A percentile compares a stretch with the other conserved stretches of the same genome.
Conservation (phyloP, 2,797 vertebrate genomes). For the Eospalax fontanierii region DNA sequence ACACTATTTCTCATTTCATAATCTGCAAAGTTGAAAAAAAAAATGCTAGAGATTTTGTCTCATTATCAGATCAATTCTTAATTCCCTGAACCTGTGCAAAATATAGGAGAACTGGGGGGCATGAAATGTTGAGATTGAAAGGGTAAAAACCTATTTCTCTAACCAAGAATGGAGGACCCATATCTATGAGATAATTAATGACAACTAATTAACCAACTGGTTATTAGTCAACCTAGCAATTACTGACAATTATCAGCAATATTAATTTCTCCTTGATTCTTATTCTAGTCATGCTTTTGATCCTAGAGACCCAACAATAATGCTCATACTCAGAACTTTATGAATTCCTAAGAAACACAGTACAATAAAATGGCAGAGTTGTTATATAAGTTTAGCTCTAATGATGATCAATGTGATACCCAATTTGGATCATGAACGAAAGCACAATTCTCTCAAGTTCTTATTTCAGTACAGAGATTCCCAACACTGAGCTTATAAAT, state of each 20-base stretch:
- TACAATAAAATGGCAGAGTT: background rate
- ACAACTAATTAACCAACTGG: background rate
- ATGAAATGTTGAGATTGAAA: background rate
- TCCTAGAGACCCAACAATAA: background rate
- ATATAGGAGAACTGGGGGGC: background rate
- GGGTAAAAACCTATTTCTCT: constrained; percentile 1
- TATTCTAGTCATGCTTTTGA: background rate
- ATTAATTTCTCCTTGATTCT: constrained; percentile 30
- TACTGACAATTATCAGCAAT: background rate
- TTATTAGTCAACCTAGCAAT: background rate
- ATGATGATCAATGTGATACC: background rate
- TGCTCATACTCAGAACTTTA: background rate
- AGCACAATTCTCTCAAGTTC: background rate
- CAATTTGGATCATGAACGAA: background rate
- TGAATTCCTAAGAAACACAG: background rate
- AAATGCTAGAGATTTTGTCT: no score
- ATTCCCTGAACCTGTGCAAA: background rate
- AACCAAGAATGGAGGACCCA: constrained; percentile 24
- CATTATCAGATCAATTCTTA: background rate
- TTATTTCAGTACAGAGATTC: background rate
- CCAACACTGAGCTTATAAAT: background rate
- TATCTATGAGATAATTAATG: constrained; percentile 3
- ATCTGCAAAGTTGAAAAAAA: background rate
- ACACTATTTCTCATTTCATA: background rate
- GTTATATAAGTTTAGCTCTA: background rate